Evolutionary conservation across 2,797 vertebrate species (phyloP), one percentile per base, ranked within the genome.

Genomic region (Pseudotriccus pelzelni): DNA sequence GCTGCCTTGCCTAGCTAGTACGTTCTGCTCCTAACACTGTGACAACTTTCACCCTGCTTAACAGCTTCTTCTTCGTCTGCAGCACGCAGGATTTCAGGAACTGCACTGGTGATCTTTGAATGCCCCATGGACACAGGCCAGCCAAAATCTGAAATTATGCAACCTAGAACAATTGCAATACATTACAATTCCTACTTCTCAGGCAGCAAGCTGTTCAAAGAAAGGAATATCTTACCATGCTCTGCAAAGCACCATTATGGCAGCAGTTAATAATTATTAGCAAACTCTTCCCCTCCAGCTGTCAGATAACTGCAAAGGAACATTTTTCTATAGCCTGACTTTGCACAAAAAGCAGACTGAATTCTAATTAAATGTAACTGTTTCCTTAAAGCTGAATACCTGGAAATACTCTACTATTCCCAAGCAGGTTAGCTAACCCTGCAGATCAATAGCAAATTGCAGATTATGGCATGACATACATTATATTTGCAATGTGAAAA

Each of bases 191-290:
- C 47, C 74, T 73, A 68, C 55, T 84, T 90, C 49, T 94, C n/a
- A 2, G 37, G 41, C 22, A 1, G 73, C 53, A 88, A 91, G 44
- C 77, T 93, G 76, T 94, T 92, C 41, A 91, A 79, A 94, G 39
- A 87, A 93, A 83, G 83, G 27, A 95, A 36, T 92, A 74, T 49
- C 55, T 91, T 84, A 89, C 50, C 36, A 59, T 52, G 50, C 77
- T 84, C 89, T 82, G 74, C 63, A 94, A 85, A 95, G 63, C 67
- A 79, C 52, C 88, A 53, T 75, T 94, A 92, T 59, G 62, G 56
- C 60, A 87, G 63, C 67, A 52, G 84, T 88, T 94, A 95, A 90
- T 93, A 93, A 95, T 92, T 94, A 92, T 92, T 86, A 94, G 77
- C 59, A 82, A 96, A 88, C 55, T 93, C 70, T 92, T 93, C 79